These are phyloP conservation scores for Macaria notata DNA, from an alignment of 2,888 invertebrate genomes.

Conservation along the genomic window DNA sequence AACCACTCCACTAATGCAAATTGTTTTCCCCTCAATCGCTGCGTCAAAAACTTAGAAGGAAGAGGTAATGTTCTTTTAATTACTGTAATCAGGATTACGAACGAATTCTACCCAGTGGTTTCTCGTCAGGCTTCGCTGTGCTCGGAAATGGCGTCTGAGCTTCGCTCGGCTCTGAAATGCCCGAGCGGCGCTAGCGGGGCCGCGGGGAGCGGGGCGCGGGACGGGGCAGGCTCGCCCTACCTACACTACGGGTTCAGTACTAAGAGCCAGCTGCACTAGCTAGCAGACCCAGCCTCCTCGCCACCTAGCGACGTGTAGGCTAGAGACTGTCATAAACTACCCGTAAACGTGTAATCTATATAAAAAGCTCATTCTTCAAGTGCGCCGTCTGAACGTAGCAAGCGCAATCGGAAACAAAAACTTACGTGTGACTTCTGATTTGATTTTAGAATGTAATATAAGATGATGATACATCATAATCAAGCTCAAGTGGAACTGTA, in stretches of 20 bases:
- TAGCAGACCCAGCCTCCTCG: slow-evolving; percentile 69
- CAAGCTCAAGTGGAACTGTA: slow-evolving; percentile 16
- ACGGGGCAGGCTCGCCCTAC: slow-evolving; percentile 84
- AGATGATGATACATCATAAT: slow-evolving; percentile 3
- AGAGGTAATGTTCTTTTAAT: slow-evolving; percentile 64
- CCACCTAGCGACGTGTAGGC: slow-evolving; percentile 75
- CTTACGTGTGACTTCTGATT: background rate
- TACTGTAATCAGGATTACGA: slow-evolving; percentile 1
- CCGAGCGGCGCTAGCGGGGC: slow-evolving; percentile 77
- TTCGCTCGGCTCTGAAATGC: slow-evolving; percentile 86
- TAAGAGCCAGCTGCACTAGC: slow-evolving; percentile 78
- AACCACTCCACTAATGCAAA: background rate
- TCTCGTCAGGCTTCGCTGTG: slow-evolving; percentile 85
- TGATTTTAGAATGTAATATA: background rate
- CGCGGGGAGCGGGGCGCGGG: slow-evolving; percentile 59
- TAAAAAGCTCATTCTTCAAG: slow-evolving; percentile 9
- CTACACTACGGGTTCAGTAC: slow-evolving; percentile 85
- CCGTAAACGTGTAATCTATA: too few species aligned
- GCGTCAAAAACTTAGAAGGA: slow-evolving; percentile 57
- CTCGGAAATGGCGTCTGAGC: slow-evolving; percentile 88
- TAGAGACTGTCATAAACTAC: slow-evolving; percentile 18
- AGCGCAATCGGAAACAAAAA: slow-evolving; percentile 2
- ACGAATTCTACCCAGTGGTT: slow-evolving; percentile 26
- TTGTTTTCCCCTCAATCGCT: slow-evolving; percentile 25
- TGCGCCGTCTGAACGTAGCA: slow-evolving; percentile 18